Evolutionary conservation across 2,797 vertebrate species (phyloP).

Genomic region (Florisuga fusca): DNA sequence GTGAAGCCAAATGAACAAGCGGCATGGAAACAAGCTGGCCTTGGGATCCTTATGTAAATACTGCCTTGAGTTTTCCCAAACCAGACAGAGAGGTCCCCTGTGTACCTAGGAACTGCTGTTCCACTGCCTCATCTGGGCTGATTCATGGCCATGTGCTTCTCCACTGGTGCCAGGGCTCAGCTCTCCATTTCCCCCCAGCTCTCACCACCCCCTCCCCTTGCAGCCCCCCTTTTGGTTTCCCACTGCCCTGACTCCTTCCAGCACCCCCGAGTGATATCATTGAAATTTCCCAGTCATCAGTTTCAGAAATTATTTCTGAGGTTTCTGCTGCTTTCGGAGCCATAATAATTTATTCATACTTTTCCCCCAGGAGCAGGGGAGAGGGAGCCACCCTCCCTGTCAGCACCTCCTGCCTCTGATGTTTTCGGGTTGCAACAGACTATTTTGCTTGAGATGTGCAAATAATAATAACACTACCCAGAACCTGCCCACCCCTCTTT

Average conservation of each 20-base stretch:
- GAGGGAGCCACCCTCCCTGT: neutral
- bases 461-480: neutral
- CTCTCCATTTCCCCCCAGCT: neutral
- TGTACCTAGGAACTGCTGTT: neutral
- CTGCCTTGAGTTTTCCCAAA: neutral
- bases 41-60: neutral
- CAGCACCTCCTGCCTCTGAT: neutral
- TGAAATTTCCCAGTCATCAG: slow-evolving; percentile 66
- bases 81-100: neutral
- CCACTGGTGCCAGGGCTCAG: neutral
- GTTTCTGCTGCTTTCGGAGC: slow-evolving; percentile 4
- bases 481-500: neutral
- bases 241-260: neutral
- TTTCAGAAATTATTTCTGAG: slow-evolving; percentile 66
- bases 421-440: neutral
- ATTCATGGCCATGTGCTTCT: neutral
- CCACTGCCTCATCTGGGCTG: neutral
- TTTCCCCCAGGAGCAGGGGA: slow-evolving; percentile 8
- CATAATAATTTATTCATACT: slow-evolving; percentile 30
- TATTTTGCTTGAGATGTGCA: neutral
- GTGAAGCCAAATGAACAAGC: neutral
- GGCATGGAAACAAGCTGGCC: neutral
- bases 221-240: neutral
- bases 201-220: accelerated
- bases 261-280: neutral